A percentile compares a stretch with the other conserved stretches of the same genome.
Evolutionary conservation across 2,113 vertebrate genomes (phyloP).

Genomic region (Neogale vison): DNA sequence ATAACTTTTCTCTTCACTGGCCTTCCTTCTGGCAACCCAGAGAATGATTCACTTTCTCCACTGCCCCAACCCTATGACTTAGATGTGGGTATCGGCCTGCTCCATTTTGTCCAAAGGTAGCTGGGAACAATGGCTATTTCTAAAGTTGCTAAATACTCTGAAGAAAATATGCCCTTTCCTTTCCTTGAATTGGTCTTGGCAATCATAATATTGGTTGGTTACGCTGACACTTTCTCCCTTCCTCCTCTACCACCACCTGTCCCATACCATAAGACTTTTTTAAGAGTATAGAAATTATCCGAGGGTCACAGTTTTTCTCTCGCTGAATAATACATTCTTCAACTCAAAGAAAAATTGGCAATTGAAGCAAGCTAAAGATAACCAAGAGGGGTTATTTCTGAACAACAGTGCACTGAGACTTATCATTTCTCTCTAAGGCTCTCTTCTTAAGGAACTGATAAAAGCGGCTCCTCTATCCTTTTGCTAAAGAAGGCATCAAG

Average conservation of each 20-base stretch:
- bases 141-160: slow-evolving; percentile 20
- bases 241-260: neutral
- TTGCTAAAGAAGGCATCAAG: neutral
- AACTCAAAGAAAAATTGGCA: neutral
- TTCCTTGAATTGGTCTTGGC: slow-evolving; percentile 31
- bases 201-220: neutral
- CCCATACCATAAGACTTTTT: neutral
- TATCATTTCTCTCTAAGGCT: slow-evolving; percentile 1
- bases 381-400: neutral
- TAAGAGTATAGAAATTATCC: neutral
- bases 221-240: neutral
- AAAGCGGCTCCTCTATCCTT: neutral
- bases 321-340: neutral
- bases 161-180: neutral
- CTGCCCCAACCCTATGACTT: neutral
- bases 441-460: slow-evolving; percentile 31
- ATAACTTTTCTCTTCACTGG: neutral
- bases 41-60: neutral
- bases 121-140: neutral
- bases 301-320: neutral
- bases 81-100: neutral
- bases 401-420: neutral
- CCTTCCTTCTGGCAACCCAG: neutral
- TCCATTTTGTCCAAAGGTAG: neutral
- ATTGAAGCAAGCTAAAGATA: slow-evolving; percentile 48